These are phyloP conservation scores for Julus scandinavius DNA, from an alignment of 2,888 invertebrate genomes.

Conservation along the genomic window DNA sequence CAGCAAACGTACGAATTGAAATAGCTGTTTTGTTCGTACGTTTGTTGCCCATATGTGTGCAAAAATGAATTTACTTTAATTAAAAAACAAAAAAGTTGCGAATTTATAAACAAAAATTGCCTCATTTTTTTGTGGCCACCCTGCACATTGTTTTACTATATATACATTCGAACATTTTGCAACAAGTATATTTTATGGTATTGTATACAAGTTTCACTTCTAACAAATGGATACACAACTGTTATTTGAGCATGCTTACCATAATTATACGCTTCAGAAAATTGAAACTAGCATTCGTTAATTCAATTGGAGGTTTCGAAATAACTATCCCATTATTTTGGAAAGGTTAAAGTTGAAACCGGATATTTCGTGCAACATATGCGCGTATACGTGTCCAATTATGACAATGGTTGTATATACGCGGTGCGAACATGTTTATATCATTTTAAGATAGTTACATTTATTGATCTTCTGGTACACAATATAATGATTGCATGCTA, in stretches of 20 bases:
- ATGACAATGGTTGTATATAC: not conserved
- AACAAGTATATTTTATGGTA: not conserved
- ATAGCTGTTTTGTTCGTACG: no score
- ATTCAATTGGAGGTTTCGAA: no score
- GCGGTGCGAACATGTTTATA: not conserved
- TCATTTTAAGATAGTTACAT: not conserved
- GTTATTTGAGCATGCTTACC: not conserved
- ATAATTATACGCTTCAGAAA: no score
- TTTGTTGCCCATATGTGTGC: no score
- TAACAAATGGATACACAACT: not conserved
- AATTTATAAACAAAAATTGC: no score
- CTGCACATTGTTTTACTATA: no score
- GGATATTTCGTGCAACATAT: not conserved
- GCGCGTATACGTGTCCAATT: not conserved
- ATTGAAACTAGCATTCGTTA: no score
- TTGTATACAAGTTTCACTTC: not conserved
- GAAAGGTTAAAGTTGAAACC: not conserved
- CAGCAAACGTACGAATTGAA: no score
- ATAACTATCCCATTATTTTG: not conserved
- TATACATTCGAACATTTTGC: no score
- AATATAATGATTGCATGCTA: conserved; percentile 9
- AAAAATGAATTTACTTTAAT: no score
- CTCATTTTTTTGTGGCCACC: no score
- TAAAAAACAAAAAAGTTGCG: no score
- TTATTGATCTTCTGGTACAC: not conserved